Percentiles rank a stretch among this genome's conserved stretches.
Conservation (phyloP, 2,888 invertebrate genomes). For the Lottia gigantea region DNA sequence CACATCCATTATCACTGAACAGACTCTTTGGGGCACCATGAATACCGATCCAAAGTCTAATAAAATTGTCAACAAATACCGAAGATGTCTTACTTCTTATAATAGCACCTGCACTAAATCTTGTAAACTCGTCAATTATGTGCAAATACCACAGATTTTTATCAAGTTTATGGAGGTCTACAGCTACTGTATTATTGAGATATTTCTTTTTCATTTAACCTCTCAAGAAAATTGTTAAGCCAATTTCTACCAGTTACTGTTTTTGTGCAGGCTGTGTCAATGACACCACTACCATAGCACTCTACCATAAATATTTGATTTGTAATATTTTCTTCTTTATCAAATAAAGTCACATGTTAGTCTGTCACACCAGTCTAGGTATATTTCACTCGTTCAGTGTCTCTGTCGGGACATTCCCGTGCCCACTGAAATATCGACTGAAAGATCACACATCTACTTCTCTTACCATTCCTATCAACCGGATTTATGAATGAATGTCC, state of each 20-base stretch:
- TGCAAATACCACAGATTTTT: slow-evolving; percentile 19
- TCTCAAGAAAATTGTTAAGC: slow-evolving; percentile 4
- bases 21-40: slow-evolving; percentile 17
- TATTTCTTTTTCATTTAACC: slow-evolving; percentile 14
- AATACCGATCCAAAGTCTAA: too few species aligned
- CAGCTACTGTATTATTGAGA: slow-evolving; percentile 24
- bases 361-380: background rate
- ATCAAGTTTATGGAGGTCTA: slow-evolving; percentile 22
- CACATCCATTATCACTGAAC: slow-evolving; percentile 14
- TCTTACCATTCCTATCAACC: slow-evolving; percentile 14
- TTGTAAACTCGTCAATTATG: slow-evolving; percentile 13
- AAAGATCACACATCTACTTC: slow-evolving; percentile 10
- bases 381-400: background rate
- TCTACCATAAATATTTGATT: slow-evolving; percentile 9
- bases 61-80: slow-evolving; percentile 16
- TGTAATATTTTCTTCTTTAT: background rate
- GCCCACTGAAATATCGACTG: slow-evolving; percentile 11
- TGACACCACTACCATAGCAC: background rate
- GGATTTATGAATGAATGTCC: too few species aligned
- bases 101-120: slow-evolving; percentile 19
- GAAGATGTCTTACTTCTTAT: slow-evolving; percentile 13
- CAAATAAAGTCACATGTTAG: background rate
- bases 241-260: background rate
- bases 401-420: slow-evolving; percentile 8
- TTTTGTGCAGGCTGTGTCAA: background rate